Evolutionary conservation across 2,888 invertebrate species (phyloP), one percentile per base, ranked within the genome.

Genomic region (Heterodera filipjevi): DNA sequence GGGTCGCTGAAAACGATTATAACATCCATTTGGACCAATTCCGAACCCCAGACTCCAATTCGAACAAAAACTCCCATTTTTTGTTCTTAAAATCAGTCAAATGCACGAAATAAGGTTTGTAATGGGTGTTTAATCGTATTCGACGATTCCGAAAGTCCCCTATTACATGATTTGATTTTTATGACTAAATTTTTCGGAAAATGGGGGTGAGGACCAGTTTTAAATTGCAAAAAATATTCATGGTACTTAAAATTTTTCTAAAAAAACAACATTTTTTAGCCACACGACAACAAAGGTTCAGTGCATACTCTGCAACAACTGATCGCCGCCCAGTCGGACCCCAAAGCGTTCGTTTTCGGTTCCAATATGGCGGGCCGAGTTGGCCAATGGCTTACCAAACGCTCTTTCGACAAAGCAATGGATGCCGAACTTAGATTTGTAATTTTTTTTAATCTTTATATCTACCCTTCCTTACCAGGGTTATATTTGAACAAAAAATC

Each of bases 331-430:
- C 59, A 59, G 5, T 3, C n/a, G 59, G 27, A 59, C 27, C 59
- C 59, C n/a, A 59, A 27, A 8, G n/a, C 59, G n/a, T 59, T 59
- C 12, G 59, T 59, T 19, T 59, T 59, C 27, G 59, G 59, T 27
- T 27, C 59, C n/a, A 59, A 59, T 22, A 59, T 59, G 59, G 22
- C 59, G 59, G 59, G 59, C 59, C n/a, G 59, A 59, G 59, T 59
- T 5, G 59, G 59, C 27, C 27, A 27, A 59, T 59, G 59, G 59
- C 27, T 59, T 10, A 59, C 59, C 3, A 59, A 59, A 27, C 59
- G 59, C 27, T 59, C 59, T 8, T 59, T 59, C 27, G 59, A n/a
- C 8, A 59, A 59, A 27, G 27, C 59, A 8, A n/a, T 59, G 27
- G 59, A 59, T 27, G 12, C 3, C n/a, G 59, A 59, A 27, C 27